These are phyloP conservation scores for Strigamia crassipes DNA, from an alignment of 2,888 invertebrate species.

Conservation along the genomic window DNA sequence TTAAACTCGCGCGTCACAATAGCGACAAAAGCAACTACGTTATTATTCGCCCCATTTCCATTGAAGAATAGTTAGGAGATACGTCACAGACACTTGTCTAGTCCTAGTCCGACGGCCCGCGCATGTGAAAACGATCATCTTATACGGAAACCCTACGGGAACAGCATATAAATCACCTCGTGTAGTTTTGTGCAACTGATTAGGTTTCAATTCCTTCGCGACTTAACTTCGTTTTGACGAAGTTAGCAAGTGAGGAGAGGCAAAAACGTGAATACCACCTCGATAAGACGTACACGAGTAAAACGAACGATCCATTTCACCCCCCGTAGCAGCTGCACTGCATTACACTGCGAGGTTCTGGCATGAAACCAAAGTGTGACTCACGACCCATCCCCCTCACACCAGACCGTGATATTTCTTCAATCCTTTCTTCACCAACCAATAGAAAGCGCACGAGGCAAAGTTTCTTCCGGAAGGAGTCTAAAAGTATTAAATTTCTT, in stretches of 20 bases:
- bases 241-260: neutral
- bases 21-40: slow-evolving; percentile 9
- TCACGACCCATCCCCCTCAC: slow-evolving; percentile 1
- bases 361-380: slow-evolving; percentile 34
- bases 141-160: neutral
- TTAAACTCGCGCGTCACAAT: slow-evolving; percentile 1
- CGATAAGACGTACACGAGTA: slow-evolving; percentile 22
- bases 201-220: neutral
- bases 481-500: slow-evolving; percentile 33
- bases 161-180: neutral
- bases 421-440: slow-evolving; percentile 17
- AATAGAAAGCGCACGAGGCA: neutral
- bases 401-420: neutral
- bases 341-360: slow-evolving; percentile 31
- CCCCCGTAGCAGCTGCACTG: slow-evolving; percentile 32
- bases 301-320: slow-evolving; percentile 30
- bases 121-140: neutral
- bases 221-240: neutral
- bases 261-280: slow-evolving; percentile 18
- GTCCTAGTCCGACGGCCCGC: neutral
- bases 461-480: neutral
- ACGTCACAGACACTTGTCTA: neutral
- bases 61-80: slow-evolving; percentile 15
- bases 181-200: slow-evolving; percentile 17
- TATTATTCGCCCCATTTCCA: slow-evolving; percentile 30